phyloP scores from a whole-genome alignment of 1,140 invertebrate species.

The Ceratitis capitata region DNA sequence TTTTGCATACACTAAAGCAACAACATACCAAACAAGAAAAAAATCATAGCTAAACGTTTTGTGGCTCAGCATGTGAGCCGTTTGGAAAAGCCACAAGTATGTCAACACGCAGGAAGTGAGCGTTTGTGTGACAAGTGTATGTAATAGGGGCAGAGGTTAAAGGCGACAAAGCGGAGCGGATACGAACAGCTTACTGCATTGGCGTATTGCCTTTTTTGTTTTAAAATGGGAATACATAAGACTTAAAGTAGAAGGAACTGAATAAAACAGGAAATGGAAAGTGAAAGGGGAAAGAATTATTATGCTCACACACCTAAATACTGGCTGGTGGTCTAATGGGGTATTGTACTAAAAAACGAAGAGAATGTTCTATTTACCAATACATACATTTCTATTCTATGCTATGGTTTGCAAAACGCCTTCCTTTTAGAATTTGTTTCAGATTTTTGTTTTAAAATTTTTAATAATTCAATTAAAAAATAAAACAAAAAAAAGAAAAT shows the following conservation, averaged over 20 bases:
- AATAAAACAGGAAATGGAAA: not conserved
- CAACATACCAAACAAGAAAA: not conserved
- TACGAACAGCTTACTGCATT: not conserved
- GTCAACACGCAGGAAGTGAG: constrained; percentile 34
- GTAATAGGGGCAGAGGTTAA: not conserved
- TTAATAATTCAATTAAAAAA: too few species aligned
- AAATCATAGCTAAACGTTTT: not conserved
- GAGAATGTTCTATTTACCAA: too few species aligned
- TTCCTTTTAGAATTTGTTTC: too few species aligned
- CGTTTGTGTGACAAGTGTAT: constrained; percentile 12
- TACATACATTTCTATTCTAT: too few species aligned
- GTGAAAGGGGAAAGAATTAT: not conserved
- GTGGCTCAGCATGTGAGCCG: not conserved
- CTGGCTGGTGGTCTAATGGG: not conserved
- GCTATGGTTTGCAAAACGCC: too few species aligned
- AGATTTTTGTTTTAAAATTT: too few species aligned
- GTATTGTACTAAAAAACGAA: too few species aligned
- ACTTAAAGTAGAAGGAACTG: not conserved
- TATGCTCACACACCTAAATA: not conserved
- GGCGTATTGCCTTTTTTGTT: not conserved
- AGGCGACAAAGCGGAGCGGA: not conserved
- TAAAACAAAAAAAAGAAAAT: too few species aligned
- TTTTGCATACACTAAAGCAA: not conserved
- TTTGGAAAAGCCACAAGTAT: not conserved
- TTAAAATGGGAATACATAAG: not conserved